Base-by-base conservation (phyloP, 2,888 invertebrate genomes). In the Parnassius apollo region DNA sequence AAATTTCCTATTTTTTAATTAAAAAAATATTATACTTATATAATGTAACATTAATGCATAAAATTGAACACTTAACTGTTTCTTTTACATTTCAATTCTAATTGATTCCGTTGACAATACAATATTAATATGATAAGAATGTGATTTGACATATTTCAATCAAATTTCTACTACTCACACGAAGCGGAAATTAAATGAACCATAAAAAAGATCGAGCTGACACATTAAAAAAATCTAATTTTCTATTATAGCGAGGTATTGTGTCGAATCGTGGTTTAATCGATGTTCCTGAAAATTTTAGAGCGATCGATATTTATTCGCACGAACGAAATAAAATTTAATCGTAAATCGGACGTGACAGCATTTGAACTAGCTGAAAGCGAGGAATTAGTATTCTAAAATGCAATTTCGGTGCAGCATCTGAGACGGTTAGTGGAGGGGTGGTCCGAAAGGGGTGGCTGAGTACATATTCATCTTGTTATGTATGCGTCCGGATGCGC, bases 401-500 rank as follows among this genome's bases (percentile, higher is more conserved):
- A 90, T 90, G 91, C 91, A 90, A 90, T 91, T 90, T 88, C 86
- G 83, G 81, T 89, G 88, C 88, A 89, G 81, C 82, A 83, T 80
- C 76, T 75, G 71, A 70, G 76, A 68, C 62, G 72, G 68, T 66
- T 81, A 82, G 84, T 78, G 80, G 81, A 77, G 82, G 77, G 79
- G 85, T 83, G 81, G 84, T 83, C 82, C 82, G 80, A 78, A 80
- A 78, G 80, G 84, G 87, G 85, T 83, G 85, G 84, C 76, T 75
- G 77, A 79, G 82, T 86, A 90, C 88, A 89, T 89, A 91, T 91
- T 88, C 91, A 90, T 91, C 91, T 91, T 88, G 90, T 91, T 91
- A 91, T 86, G 83, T 90, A 91, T 91, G 91, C 91, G 88, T 85
- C 87, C 86, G 90, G 91, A 91, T 91, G 91, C 90, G 91, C 91